A percentile compares a stretch with the other conserved stretches of the same genome.
These are phyloP conservation scores for Daphoenositta chrysoptera DNA, from an alignment of 2,113 vertebrate genomes.

Conservation along the genomic window DNA sequence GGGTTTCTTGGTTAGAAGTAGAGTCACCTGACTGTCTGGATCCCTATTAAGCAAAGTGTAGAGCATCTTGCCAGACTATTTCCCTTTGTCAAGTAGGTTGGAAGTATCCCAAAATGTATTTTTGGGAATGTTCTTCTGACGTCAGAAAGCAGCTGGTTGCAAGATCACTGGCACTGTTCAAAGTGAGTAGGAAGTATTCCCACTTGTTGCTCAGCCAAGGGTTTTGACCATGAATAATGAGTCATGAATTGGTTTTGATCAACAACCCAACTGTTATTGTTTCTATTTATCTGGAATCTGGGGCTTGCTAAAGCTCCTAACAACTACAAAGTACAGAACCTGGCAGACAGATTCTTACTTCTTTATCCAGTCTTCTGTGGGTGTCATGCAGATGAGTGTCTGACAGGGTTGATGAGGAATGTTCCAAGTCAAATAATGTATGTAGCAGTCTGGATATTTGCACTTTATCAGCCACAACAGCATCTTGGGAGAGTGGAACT, in stretches of 20 bases:
- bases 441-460: neutral
- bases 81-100: neutral
- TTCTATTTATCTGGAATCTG: conserved; percentile 28
- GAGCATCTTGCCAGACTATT: conserved; percentile 19
- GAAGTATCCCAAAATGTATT: conserved; percentile 29
- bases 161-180: conserved; percentile 19
- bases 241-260: conserved; percentile 41
- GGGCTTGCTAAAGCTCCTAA: neutral
- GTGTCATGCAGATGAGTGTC: neutral
- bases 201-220: neutral
- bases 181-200: conserved; percentile 12
- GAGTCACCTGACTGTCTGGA: neutral
- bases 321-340: neutral
- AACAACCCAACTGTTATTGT: conserved; percentile 26
- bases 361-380: neutral
- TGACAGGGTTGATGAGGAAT: neutral
- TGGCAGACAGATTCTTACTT: neutral
- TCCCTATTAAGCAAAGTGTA: neutral
- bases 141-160: neutral
- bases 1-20: conserved; percentile 9
- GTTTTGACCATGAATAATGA: conserved; percentile 29
- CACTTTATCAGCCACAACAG: neutral
- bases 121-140: neutral
- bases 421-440: neutral
- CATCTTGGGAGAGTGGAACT: neutral